Evolutionary conservation across 1,140 invertebrate species (phyloP).

Genomic region (Holotrichia oblita): DNA sequence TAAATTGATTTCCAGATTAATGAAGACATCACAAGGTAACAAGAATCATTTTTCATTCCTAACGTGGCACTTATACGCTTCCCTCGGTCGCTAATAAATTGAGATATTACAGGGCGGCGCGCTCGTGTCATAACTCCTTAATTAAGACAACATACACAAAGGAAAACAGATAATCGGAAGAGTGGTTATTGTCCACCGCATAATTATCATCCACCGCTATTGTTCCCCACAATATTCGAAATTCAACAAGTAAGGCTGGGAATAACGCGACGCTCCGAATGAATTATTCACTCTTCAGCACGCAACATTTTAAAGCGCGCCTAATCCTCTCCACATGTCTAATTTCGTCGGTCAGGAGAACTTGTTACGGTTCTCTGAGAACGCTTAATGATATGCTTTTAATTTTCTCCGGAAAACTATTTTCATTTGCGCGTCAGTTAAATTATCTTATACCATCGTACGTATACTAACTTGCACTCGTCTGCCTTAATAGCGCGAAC

Average conservation of each 20-base stretch:
- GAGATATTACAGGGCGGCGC: not conserved
- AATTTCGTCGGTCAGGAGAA: conserved; percentile 1
- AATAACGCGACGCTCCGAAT: not conserved
- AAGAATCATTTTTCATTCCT: conserved; percentile 1
- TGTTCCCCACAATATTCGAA: conserved; percentile 5
- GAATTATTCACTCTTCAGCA: conserved; percentile 20
- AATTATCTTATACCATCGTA: not conserved
- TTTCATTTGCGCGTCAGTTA: not conserved
- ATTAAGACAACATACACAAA: conserved; percentile 6
- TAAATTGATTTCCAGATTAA: not conserved
- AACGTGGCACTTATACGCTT: not conserved
- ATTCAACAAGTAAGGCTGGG: conserved; percentile 5
- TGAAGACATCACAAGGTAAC: not conserved
- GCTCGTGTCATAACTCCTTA: not conserved
- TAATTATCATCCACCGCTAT: conserved; percentile 9
- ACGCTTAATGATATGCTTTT: not conserved
- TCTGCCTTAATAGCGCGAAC: too few species aligned
- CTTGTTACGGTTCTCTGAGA: not conserved
- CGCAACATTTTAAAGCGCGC: conserved; percentile 1
- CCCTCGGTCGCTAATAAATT: not conserved
- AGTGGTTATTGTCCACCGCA: not conserved
- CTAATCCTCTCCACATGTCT: not conserved
- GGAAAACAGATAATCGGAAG: conserved; percentile 11
- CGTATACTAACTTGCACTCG: too few species aligned
- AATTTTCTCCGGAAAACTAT: not conserved